Evolutionary conservation across 1,140 invertebrate genomes (phyloP), one percentile per base, ranked within the genome.

Genomic region (Ptiloglossa arizonensis): DNA sequence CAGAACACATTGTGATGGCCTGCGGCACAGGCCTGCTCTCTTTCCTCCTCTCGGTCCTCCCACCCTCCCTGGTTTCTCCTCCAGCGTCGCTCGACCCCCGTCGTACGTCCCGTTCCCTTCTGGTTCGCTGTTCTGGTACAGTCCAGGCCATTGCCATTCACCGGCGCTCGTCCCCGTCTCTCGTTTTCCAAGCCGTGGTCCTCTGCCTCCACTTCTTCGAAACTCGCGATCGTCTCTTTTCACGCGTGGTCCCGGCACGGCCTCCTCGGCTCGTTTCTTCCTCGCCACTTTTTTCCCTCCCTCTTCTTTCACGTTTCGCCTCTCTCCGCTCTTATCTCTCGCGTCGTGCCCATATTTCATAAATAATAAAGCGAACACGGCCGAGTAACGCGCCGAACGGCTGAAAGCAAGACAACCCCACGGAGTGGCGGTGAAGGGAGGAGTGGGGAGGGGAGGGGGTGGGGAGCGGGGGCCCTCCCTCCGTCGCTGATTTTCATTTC

Each of bases 1-100:
- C 70, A 66, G 70, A 73, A 86, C 67, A 69, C 59, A 81, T 76
- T 76, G 77, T 64, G 74, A 59, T 76, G 76, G 73, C 82, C 69
- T 63, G 78, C 50, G 73, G 82, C 68, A 80, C 80, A 59, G 54
- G 29, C 46, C 68, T 66, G 24, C 38, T 54, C 75, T 41, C 62
- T 56, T 19, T 48, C 48, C 46, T 52, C 52, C 32, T 48, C 27
- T 71, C 19, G 15, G 15, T 32, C 50, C 19, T 32, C 32, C 6
- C 63, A 44, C 24, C 62, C 24, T 46, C 11, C 32, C 24, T 22
- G 8, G 4, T 6, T 19, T 24, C n/a, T 6, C 15, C n/a, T 5
- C 50, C 60, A 27, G 24, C 13, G 1, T n/a, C 41, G 17, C n/a
- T 24, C 17, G 15, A 17, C 27, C 35, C 22, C 54, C n/a, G n/a